phyloP scores from a whole-genome alignment of 92 coral and sea anemone species.

The Zoanthus sociatus region DNA sequence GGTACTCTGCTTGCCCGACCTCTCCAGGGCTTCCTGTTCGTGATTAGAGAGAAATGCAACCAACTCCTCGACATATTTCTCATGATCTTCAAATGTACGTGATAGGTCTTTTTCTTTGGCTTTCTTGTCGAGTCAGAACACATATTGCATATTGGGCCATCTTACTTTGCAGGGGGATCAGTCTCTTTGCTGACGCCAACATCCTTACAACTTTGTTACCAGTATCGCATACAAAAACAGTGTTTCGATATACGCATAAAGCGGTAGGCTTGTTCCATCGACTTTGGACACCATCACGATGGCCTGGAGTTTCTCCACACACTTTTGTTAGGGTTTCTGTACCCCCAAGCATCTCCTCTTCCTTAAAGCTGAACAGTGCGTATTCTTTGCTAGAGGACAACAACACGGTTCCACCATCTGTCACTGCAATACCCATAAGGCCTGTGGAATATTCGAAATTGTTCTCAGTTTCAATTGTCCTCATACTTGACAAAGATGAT shows the following conservation, averaged over 20 bases:
- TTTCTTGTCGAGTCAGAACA: slow-evolving; percentile 46
- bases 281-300: slow-evolving; percentile 49
- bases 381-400: slow-evolving; percentile 65
- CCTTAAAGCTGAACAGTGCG: slow-evolving; percentile 34
- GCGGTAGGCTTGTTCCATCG: slow-evolving; percentile 60
- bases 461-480: neutral
- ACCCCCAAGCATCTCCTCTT: slow-evolving; percentile 46
- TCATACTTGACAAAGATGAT: neutral
- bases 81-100: slow-evolving; percentile 25
- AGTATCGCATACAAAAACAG: slow-evolving; percentile 59
- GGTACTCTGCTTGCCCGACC: neutral
- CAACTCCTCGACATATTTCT: neutral
- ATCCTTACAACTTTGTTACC: slow-evolving; percentile 64
- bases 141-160: slow-evolving; percentile 58
- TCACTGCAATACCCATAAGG: slow-evolving; percentile 63
- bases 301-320: slow-evolving; percentile 26
- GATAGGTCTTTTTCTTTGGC: slow-evolving; percentile 43
- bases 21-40: neutral
- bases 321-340: slow-evolving; percentile 2
- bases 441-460: neutral
- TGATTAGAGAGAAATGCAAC: neutral
- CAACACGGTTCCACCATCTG: slow-evolving; percentile 49
- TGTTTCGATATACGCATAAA: slow-evolving; percentile 52
- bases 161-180: slow-evolving; percentile 51
- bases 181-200: slow-evolving; percentile 60